phyloP scores from a whole-genome alignment of 2,797 vertebrate species.

The Myotis myotis region DNA sequence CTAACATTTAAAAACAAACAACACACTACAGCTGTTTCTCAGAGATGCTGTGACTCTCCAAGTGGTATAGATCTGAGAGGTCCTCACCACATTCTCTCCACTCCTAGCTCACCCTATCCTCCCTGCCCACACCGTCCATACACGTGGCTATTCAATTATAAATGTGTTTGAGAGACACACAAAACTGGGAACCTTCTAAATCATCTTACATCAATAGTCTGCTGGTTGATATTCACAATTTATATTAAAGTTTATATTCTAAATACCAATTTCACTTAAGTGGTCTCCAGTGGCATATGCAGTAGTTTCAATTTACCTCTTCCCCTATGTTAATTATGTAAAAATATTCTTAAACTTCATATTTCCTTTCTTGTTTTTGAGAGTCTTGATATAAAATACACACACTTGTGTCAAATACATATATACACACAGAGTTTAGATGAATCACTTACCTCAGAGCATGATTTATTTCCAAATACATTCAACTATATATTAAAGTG shows the following conservation, averaged over 20 bases:
- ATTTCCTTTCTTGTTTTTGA: not conserved
- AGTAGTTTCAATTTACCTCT: not conserved
- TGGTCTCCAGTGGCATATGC: not conserved
- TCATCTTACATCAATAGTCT: not conserved
- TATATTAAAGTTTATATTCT: not conserved
- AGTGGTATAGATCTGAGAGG: not conserved
- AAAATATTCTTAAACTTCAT: slow-evolving; percentile 15
- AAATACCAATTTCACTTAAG: not conserved
- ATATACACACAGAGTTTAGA: not conserved
- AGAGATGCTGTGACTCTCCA: not conserved
- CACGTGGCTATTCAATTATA: not conserved
- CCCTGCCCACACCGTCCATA: rapidly evolving
- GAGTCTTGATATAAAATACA: not conserved
- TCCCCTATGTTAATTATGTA: not conserved
- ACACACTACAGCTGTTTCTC: not conserved
- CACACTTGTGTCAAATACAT: not conserved
- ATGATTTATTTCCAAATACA: not conserved
- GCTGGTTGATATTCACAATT: not conserved
- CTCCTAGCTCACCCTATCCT: rapidly evolving
- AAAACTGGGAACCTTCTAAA: not conserved
- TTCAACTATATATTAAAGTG: not conserved
- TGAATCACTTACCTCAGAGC: not conserved
- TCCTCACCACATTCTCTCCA: not conserved
- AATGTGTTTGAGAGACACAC: not conserved
- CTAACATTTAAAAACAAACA: not conserved